Conservation (phyloP, 2,113 vertebrate species). For the Mustelus asterias region DNA sequence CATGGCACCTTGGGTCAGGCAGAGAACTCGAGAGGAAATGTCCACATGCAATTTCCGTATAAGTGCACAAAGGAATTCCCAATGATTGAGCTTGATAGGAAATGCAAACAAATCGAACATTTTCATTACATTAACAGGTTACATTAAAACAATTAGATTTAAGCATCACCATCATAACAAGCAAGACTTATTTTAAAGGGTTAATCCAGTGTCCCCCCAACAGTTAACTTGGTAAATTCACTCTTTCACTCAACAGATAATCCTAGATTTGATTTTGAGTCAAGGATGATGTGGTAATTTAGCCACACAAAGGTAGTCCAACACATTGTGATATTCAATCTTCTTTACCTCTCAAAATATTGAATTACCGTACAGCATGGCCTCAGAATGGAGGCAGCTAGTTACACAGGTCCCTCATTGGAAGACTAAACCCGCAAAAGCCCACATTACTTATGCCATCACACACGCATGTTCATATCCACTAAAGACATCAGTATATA, state of each 20-base stretch:
- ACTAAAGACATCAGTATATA: too few relatives aligned
- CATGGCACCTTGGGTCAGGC: too few relatives aligned
- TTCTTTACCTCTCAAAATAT: too few relatives aligned
- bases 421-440: neutral
- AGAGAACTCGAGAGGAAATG: neutral
- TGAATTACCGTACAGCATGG: too few relatives aligned
- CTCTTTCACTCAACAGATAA: neutral
- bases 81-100: neutral
- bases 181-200: neutral
- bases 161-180: neutral
- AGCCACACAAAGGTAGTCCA: too few relatives aligned
- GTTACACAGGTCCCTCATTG: too few relatives aligned
- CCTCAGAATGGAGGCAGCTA: too few relatives aligned
- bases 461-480: too few relatives aligned
- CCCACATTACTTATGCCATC: too few relatives aligned
- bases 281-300: too few relatives aligned
- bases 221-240: neutral
- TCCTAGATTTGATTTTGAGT: neutral
- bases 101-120: neutral
- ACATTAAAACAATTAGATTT: neutral
- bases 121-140: neutral
- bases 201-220: neutral
- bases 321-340: too few relatives aligned
- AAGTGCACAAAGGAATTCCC: neutral
- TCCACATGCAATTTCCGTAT: neutral